A percentile compares a stretch with the other conserved stretches of the same genome.
These are phyloP conservation scores for Trichonephila clavipes DNA, from an alignment of 1,140 invertebrate species.

Conservation along the genomic window DNA sequence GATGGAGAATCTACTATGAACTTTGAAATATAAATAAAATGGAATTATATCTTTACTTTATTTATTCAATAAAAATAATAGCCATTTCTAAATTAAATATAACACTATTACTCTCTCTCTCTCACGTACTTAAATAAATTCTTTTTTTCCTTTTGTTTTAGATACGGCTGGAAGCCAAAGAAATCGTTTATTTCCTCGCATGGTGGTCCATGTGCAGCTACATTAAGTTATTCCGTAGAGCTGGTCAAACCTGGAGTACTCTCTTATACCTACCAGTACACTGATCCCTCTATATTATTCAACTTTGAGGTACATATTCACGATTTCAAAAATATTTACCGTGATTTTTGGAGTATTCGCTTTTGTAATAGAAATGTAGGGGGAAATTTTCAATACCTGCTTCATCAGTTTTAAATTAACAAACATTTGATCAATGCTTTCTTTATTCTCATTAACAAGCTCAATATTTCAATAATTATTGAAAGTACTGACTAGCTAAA, in stretches of 20 bases:
- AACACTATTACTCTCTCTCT: no score
- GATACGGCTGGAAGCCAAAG: constrained; percentile 81
- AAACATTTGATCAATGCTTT: no score
- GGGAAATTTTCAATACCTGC: neutral
- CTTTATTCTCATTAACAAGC: no score
- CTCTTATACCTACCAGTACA: constrained; percentile 83
- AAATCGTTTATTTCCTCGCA: constrained; percentile 81
- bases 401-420: neutral
- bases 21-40: no score
- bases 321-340: no score
- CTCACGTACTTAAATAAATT: neutral
- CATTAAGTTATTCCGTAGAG: constrained; percentile 82
- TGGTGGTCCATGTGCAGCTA: constrained; percentile 82
- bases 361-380: neutral
- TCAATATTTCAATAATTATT: no score
- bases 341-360: no score
- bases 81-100: no score
- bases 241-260: constrained; percentile 83
- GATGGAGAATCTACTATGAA: no score
- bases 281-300: constrained; percentile 70
- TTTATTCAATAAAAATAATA: no score
- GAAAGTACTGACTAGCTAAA: no score
- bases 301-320: constrained; percentile 69
- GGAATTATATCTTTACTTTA: no score
- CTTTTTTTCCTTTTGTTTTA: constrained; percentile 76